These are phyloP conservation scores for Amphipyra berbera DNA, from an alignment of 2,888 invertebrate species.

Conservation along the genomic window DNA sequence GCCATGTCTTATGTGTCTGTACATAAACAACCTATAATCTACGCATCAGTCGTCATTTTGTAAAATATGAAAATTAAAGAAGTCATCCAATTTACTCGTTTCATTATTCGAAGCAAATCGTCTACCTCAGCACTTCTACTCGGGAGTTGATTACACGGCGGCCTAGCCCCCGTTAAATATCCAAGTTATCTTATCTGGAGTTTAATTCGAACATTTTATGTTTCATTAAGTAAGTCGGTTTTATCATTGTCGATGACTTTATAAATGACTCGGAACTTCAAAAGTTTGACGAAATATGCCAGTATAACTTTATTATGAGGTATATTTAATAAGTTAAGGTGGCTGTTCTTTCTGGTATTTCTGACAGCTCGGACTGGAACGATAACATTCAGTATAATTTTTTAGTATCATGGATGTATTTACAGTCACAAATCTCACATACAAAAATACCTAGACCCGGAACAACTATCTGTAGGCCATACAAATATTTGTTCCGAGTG, in stretches of 20 bases:
- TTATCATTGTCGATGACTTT: conserved; percentile 6
- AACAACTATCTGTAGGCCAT: too few relatives aligned
- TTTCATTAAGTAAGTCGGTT: conserved; percentile 9
- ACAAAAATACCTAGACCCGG: too few relatives aligned
- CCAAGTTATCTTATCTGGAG: conserved; percentile 10
- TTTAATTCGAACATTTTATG: conserved; percentile 3
- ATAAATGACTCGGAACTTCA: not conserved
- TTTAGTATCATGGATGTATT: too few relatives aligned
- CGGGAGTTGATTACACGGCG: not conserved
- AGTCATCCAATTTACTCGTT: too few relatives aligned
- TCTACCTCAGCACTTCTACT: not conserved
- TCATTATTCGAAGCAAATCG: not conserved
- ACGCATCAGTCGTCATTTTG: too few relatives aligned
- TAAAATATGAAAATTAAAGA: too few relatives aligned
- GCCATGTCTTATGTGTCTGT: not conserved
- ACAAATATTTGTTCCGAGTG: too few relatives aligned
- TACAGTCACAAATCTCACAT: too few relatives aligned
- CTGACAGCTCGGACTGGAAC: not conserved
- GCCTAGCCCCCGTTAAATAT: not conserved
- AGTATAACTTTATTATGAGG: conserved; percentile 5
- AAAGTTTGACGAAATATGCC: conserved; percentile 3
- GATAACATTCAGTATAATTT: too few relatives aligned
- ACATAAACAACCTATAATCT: not conserved
- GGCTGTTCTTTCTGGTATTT: not conserved
- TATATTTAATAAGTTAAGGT: not conserved